These are phyloP conservation scores for Brachionus angularis DNA, from an alignment of 1,140 invertebrate species.

Conservation along the genomic window DNA sequence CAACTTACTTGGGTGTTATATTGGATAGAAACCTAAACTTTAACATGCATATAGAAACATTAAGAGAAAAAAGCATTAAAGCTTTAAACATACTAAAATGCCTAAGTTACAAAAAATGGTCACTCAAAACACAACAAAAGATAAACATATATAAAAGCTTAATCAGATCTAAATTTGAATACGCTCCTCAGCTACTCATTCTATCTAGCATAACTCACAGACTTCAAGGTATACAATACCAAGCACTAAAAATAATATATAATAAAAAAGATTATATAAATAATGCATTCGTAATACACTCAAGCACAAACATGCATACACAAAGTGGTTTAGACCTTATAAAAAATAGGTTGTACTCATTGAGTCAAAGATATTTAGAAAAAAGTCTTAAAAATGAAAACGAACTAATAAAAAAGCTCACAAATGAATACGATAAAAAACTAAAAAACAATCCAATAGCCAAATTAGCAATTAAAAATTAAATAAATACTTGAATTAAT, in stretches of 20 bases:
- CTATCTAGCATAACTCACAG: background rate
- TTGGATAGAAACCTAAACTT: slow-evolving; percentile 1
- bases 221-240: slow-evolving; percentile 8
- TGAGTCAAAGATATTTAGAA: background rate
- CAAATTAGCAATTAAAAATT: no score
- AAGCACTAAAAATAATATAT: slow-evolving; percentile 15
- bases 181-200: background rate
- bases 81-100: background rate
- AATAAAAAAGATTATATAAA: slow-evolving; percentile 1
- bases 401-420: no score
- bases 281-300: no score
- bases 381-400: no score
- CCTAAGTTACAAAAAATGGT: slow-evolving; percentile 8
- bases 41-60: background rate
- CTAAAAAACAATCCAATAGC: no score
- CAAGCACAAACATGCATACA: slow-evolving; percentile 2
- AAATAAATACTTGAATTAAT: no score
- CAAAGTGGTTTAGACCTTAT: background rate
- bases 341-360: background rate
- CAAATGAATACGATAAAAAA: no score
- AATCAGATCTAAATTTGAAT: background rate
- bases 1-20: background rate
- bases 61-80: background rate
- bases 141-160: background rate
- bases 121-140: background rate